Evolutionary conservation across 2,113 vertebrate genomes (phyloP), one percentile per base, ranked within the genome.

Genomic region (Cebidichthys violaceus): DNA sequence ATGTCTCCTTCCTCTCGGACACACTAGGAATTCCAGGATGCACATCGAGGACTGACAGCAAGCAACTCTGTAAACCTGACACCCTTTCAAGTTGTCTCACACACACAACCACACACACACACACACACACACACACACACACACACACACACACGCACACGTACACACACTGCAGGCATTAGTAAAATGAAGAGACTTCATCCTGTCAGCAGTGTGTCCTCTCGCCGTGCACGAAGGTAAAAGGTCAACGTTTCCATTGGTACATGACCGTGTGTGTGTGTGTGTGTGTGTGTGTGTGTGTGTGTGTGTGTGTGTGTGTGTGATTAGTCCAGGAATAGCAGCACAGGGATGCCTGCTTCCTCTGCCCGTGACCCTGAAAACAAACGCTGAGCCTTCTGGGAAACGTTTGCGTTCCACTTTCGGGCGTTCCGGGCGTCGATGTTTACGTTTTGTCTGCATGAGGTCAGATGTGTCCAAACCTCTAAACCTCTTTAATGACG

Each of bases 321-420:
- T 47, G 24, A 70, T 75, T 1, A 0, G 74, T 87, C 86, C 84
- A 88, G 61, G 81, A 93, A 92, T 91, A 92, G 89, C 76, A 59
- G 47, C 41, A 81, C 33, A 47, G 77, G 78, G 82, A 83, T 52
- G 88, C 33, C 74, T 85, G 75, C 79, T 85, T 86, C 85, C 75
- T 79, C 55, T 79, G 72, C 78, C 22, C 43, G 7, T 88, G 85
- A 88, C 85, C 90, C 69, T n/a, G 52, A 33, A 77, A 75, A 81
- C 17, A 87, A 86, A 77, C 70, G 7, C 37, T 37, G 37, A 37
- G 37, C 37, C 37, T 37, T 31, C 55, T 82, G 77, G 83, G 90
- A 90, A 83, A 89, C 87, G 76, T 4, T 70, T 2, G 3, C 68
- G 14, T 47, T 61, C 79, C 24, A 9, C 82, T 59, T 59, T 59